Evolutionary conservation across 1,140 invertebrate genomes (phyloP), one percentile per base, ranked within the genome.

Genomic region (Anastrepha obliqua): DNA sequence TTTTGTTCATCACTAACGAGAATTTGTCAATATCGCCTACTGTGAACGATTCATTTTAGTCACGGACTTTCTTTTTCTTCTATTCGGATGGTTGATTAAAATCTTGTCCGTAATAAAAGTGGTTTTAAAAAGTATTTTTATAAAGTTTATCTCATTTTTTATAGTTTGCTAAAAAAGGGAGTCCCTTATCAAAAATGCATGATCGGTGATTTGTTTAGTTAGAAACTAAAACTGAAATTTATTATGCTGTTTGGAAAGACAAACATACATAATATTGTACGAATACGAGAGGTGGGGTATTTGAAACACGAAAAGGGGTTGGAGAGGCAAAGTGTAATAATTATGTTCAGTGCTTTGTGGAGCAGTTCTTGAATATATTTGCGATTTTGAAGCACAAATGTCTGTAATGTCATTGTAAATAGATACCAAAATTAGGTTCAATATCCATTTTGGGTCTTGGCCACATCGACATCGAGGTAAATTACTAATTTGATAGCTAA

Each of bases 11-110:
- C 65, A 67, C 65, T 42, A 67, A 20, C 29, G 65, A 67, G 65
- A 67, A 67, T 42, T 11, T 29, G 15, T 67, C 29, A 67, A 29
- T 29, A 29, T 29, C 29, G 29, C 29, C 44, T 17, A 74, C 44
- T 74, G 67, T 74, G 67, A 74, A 44, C 42, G 39, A n/a, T 20
- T 67, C 1, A 74, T 5, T 74, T 74, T 74, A 74, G 67, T 74
- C 67, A 74, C 47, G 47, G n/a, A 81, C 74, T 81, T 81, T 81
- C 74, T 81, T 81, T 81, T 81, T 81, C 74, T 42, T 81, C 74
- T 81, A 81, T 81, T 51, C 47, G 74, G 74, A 81, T 81, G 74
- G 74, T 55, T 81, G 47, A 81, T 81, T 81, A 81, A 81, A 74
- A 55, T 39, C 55, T 81, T 81, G 8, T 9, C 55, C 74, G 74